phyloP scores from a whole-genome alignment of 2,888 invertebrate species.

The Morpho helenor region DNA sequence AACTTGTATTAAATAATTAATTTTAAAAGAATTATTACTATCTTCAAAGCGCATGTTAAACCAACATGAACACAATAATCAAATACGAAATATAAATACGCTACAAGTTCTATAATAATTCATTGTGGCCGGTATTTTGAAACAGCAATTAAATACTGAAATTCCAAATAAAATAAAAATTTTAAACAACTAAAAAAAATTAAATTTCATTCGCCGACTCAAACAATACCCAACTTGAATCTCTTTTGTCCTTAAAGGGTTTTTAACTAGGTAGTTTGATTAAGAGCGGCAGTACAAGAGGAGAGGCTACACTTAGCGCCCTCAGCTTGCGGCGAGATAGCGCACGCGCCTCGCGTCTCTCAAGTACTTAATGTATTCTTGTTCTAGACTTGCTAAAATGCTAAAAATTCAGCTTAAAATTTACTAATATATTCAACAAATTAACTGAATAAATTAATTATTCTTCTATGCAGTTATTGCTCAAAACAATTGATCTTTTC shows the following conservation, averaged over 20 bases:
- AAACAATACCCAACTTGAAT: conserved; percentile 16
- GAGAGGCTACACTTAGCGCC: conserved; percentile 31
- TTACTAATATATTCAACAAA: neutral
- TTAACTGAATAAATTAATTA: conserved; percentile 39
- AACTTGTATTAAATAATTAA: neutral
- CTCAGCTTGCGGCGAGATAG: conserved; percentile 42
- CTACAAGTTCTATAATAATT: too few species aligned
- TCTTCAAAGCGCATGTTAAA: too few species aligned
- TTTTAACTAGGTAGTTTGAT: conserved; percentile 41
- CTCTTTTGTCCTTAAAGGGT: conserved; percentile 20
- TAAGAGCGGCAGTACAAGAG: conserved; percentile 36
- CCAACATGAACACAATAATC: too few species aligned
- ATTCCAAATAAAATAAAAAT: too few species aligned
- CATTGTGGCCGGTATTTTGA: too few species aligned
- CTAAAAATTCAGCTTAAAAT: neutral
- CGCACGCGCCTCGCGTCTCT: conserved; percentile 43
- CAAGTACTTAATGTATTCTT: conserved; percentile 28
- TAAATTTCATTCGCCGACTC: neutral
- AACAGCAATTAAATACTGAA: too few species aligned
- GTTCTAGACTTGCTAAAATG: conserved; percentile 10
- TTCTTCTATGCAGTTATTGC: too few species aligned
- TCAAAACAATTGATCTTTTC: too few species aligned
- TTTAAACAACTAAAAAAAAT: neutral
- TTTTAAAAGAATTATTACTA: neutral
- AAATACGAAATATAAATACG: too few species aligned